These are phyloP conservation scores for Tetranychus urticae DNA, from an alignment of 1,140 invertebrate species.

Conservation along the genomic window DNA sequence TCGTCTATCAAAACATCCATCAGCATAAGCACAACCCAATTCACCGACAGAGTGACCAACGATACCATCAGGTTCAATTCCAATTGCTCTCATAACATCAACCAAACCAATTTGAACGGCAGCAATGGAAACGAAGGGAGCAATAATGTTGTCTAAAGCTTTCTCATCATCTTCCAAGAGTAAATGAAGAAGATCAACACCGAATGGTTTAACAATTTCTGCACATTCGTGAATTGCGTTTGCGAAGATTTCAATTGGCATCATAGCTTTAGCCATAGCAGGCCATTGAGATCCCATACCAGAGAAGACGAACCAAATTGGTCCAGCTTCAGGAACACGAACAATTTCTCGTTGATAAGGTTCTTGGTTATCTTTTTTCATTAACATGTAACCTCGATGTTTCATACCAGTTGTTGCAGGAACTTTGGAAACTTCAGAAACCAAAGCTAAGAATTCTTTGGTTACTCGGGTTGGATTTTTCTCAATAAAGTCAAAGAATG, in stretches of 20 bases:
- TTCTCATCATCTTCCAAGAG: conserved; percentile 44
- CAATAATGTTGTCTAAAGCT: conserved; percentile 32
- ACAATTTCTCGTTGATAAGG: conserved; percentile 56
- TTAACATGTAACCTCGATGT: conserved; percentile 3
- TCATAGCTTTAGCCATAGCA: conserved; percentile 65
- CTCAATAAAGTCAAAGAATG: conserved; percentile 20
- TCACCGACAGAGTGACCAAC: conserved; percentile 88
- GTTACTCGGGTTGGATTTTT: conserved; percentile 15
- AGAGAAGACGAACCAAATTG: conserved; percentile 79
- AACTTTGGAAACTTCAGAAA: conserved; percentile 3
- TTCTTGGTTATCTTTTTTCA: not conserved
- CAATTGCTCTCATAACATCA: conserved; percentile 50
- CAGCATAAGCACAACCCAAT: conserved; percentile 85
- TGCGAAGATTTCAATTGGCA: conserved; percentile 51
- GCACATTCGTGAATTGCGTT: conserved; percentile 46
- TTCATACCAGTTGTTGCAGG: conserved; percentile 4
- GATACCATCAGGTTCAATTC: conserved; percentile 68
- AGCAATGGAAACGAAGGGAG: conserved; percentile 76
- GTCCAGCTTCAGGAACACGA: conserved; percentile 26
- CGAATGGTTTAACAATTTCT: conserved; percentile 43
- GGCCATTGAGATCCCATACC: conserved; percentile 94
- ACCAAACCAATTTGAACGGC: conserved; percentile 79
- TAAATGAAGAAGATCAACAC: conserved; percentile 53
- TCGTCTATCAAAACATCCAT: conserved; percentile 71
- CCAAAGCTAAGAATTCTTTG: conserved; percentile 13